Percentiles rank a stretch among this genome's conserved stretches.
These are phyloP conservation scores for Leptopilina boulardi DNA, from an alignment of 1,140 invertebrate genomes.

Conservation along the genomic window DNA sequence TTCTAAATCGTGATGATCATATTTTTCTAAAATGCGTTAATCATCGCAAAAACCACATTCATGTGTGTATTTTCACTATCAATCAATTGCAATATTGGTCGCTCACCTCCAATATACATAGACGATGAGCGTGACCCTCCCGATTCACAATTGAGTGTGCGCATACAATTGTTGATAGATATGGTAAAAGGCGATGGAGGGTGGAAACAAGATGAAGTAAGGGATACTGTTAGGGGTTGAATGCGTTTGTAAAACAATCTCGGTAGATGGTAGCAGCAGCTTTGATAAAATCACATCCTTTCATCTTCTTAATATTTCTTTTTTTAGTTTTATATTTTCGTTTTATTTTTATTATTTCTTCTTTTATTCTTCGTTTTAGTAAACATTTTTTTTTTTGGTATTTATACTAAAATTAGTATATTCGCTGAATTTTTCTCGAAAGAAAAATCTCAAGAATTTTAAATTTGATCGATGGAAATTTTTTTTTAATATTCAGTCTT, in stretches of 20 bases:
- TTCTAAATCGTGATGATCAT: background rate
- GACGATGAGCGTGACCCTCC: constrained; percentile 32
- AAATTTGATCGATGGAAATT: background rate
- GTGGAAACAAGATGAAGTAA: background rate
- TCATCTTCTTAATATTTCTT: background rate
- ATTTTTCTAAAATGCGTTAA: background rate
- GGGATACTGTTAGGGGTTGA: constrained; percentile 1
- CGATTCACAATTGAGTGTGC: constrained; percentile 39
- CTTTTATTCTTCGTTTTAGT: no score
- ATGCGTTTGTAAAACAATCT: constrained; percentile 33
- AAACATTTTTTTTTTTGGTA: no score
- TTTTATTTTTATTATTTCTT: background rate
- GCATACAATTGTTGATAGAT: constrained; percentile 22
- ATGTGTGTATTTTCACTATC: background rate
- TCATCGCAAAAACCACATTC: constrained; percentile 2
- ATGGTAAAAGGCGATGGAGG: background rate
- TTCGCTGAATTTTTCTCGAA: background rate
- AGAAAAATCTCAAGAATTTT: no score
- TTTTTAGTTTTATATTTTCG: background rate
- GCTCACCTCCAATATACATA: constrained; percentile 50
- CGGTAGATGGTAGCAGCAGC: constrained; percentile 37
- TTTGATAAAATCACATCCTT: constrained; percentile 19
- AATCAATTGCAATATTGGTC: constrained; percentile 38
- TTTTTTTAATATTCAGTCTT: background rate
- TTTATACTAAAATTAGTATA: background rate